Evolutionary conservation across 2,888 invertebrate species (phyloP).

Genomic region (Tolmerus cingulatus): DNA sequence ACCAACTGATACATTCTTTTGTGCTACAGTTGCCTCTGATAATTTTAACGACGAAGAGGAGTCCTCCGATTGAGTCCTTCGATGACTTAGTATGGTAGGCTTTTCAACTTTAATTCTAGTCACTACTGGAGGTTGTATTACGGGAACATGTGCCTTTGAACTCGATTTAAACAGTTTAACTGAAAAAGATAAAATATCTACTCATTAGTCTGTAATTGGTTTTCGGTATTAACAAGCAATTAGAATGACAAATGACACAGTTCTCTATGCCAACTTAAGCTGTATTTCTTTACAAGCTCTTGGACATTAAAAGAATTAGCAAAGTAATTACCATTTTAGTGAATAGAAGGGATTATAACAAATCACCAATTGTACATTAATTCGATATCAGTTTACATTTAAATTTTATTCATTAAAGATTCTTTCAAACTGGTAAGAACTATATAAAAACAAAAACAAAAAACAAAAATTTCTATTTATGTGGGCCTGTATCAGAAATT

Average conservation of each 20-base stretch:
- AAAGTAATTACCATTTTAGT: too few relatives aligned
- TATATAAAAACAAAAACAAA: too few relatives aligned
- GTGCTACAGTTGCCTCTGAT: neutral
- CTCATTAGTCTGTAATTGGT: too few relatives aligned
- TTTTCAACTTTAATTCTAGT: slow-evolving; percentile 47
- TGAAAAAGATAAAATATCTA: slow-evolving; percentile 45
- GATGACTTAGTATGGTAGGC: slow-evolving; percentile 53
- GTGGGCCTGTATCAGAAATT: too few relatives aligned
- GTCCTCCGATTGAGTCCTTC: slow-evolving; percentile 62
- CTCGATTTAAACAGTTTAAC: slow-evolving; percentile 60
- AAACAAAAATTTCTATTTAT: too few relatives aligned
- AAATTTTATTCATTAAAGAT: too few relatives aligned
- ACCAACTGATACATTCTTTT: slow-evolving; percentile 10
- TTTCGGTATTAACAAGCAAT: neutral
- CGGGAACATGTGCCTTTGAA: slow-evolving; percentile 59
- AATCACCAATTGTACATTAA: too few relatives aligned
- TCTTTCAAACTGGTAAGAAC: too few relatives aligned
- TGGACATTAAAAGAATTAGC: too few relatives aligned
- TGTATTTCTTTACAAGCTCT: neutral
- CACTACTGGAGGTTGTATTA: slow-evolving; percentile 44
- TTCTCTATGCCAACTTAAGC: neutral
- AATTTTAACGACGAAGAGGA: slow-evolving; percentile 49
- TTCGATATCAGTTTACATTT: too few relatives aligned
- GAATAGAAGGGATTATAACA: too few relatives aligned
- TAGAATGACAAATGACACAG: neutral